phyloP scores from a whole-genome alignment of 2,888 invertebrate genomes.

The Ceriagrion tenellum region DNA sequence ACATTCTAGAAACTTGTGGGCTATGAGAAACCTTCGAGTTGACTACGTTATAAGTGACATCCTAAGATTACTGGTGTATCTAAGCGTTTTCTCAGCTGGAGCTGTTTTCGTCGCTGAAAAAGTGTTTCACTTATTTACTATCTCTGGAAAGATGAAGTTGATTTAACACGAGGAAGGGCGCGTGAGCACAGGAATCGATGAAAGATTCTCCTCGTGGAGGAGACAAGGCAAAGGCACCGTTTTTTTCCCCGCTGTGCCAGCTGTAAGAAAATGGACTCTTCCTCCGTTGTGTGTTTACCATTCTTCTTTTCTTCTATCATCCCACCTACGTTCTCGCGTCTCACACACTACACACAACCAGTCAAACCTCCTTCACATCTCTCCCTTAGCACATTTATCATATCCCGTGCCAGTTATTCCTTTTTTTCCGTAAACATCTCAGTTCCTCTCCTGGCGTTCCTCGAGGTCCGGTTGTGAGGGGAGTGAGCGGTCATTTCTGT shows the following conservation, averaged over 20 bases:
- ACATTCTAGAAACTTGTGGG: no score
- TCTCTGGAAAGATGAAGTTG: background rate
- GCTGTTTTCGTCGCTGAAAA: background rate
- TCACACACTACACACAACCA: background rate
- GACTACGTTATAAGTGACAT: no score
- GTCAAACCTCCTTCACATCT: background rate
- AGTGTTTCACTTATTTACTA: background rate
- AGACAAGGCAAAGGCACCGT: background rate
- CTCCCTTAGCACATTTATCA: background rate
- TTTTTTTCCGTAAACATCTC: background rate
- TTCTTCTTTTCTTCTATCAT: slow-evolving; percentile 7
- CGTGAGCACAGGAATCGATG: background rate
- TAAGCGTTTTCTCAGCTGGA: background rate
- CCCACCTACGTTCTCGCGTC: background rate
- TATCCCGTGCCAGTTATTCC: background rate
- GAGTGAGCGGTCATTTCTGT: background rate
- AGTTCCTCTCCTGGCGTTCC: no score
- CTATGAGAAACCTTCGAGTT: no score
- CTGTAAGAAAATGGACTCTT: background rate
- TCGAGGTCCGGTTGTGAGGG: background rate
- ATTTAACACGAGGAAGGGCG: background rate
- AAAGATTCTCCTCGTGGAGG: background rate
- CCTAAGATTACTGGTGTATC: no score
- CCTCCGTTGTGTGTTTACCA: background rate
- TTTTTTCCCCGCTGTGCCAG: background rate